phyloP scores from a whole-genome alignment of 2,888 invertebrate species.

The Creontiades dilutus region DNA sequence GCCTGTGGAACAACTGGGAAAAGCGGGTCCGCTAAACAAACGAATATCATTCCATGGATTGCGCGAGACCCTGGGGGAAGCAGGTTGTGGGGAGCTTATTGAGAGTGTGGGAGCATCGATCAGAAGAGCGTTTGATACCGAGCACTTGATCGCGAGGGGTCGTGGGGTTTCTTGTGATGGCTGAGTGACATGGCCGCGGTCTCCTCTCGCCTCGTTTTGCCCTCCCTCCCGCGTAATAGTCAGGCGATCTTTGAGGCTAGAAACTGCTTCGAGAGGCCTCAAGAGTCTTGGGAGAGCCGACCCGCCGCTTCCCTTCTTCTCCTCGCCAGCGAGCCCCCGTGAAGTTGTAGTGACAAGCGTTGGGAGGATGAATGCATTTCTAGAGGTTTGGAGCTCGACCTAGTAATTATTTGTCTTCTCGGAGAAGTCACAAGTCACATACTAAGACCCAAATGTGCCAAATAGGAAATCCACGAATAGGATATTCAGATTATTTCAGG shows the following conservation, averaged over 20 bases:
- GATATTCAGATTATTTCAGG: too few relatives aligned
- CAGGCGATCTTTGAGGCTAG: slow-evolving; percentile 27
- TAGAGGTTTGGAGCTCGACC: not conserved
- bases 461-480: too few relatives aligned
- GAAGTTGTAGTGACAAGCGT: slow-evolving; percentile 9
- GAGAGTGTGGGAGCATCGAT: slow-evolving; percentile 43
- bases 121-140: slow-evolving; percentile 32
- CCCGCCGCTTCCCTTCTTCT: slow-evolving; percentile 23
- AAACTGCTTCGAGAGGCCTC: not conserved
- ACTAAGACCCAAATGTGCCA: too few relatives aligned
- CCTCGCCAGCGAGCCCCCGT: not conserved
- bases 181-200: slow-evolving; percentile 70
- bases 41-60: not conserved
- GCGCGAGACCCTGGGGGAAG: slow-evolving; percentile 14
- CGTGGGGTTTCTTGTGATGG: slow-evolving; percentile 66
- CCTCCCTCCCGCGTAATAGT: slow-evolving; percentile 63
- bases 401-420: too few relatives aligned
- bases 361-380: slow-evolving; percentile 35
- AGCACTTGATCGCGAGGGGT: slow-evolving; percentile 3
- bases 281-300: not conserved
- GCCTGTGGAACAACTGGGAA: not conserved
- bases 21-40: not conserved
- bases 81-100: not conserved
- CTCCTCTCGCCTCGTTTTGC: slow-evolving; percentile 48
- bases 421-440: too few relatives aligned